Evolutionary conservation across 2,797 vertebrate species (phyloP).

Genomic region (Melanotaenia trifasciata): DNA sequence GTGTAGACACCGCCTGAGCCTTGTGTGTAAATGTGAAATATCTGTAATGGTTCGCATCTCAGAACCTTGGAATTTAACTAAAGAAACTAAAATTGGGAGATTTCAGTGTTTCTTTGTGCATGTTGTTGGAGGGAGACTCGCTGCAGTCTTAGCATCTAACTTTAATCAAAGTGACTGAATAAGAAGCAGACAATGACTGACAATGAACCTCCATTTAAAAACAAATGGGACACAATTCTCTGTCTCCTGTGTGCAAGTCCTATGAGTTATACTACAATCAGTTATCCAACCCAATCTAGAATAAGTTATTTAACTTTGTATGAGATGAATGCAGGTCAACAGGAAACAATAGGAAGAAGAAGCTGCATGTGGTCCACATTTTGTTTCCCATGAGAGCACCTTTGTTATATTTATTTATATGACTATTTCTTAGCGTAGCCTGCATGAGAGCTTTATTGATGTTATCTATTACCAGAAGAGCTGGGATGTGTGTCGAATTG

Average conservation of each 20-base stretch:
- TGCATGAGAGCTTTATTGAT: not conserved
- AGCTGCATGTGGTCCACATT: not conserved
- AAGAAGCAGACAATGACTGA: not conserved
- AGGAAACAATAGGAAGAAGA: not conserved
- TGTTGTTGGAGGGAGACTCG: not conserved
- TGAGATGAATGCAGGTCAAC: not conserved
- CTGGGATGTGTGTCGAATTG: not conserved
- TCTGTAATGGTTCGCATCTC: constrained; percentile 8
- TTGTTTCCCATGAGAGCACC: not conserved
- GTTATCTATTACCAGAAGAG: not conserved
- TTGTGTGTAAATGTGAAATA: constrained; percentile 1
- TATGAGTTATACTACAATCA: not conserved
- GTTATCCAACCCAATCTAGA: not conserved
- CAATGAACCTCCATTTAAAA: not conserved
- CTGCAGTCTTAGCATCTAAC: not conserved
- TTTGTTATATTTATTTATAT: not conserved
- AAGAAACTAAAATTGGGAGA: constrained; percentile 11
- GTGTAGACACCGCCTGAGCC: constrained; percentile 11
- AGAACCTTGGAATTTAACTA: constrained; percentile 4
- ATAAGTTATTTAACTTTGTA: not conserved
- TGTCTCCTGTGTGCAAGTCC: not conserved
- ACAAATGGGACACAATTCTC: too few relatives aligned
- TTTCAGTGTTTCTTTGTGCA: not conserved
- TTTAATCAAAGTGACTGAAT: not conserved
- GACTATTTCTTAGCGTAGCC: not conserved